These are phyloP conservation scores for Drosophila mimica DNA, from an alignment of 2,888 invertebrate genomes.

Conservation along the genomic window DNA sequence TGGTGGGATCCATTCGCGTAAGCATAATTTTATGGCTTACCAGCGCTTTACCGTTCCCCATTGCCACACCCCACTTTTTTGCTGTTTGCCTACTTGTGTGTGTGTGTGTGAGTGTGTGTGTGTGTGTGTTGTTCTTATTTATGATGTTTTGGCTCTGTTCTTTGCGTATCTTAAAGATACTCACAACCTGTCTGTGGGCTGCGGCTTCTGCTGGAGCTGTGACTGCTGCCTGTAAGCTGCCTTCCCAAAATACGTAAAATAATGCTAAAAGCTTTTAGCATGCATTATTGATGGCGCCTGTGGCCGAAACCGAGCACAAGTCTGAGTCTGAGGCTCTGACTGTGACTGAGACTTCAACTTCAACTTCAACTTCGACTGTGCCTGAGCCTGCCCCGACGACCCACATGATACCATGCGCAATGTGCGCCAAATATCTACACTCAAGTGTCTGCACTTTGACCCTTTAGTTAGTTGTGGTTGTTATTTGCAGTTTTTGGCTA, in stretches of 20 bases:
- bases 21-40: slow-evolving; percentile 80
- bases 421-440: slow-evolving; percentile 25
- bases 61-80: neutral
- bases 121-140: slow-evolving; percentile 48
- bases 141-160: slow-evolving; percentile 63
- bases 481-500: slow-evolving; percentile 37
- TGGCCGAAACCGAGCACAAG: slow-evolving; percentile 25
- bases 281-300: slow-evolving; percentile 81
- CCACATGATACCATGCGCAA: slow-evolving; percentile 57
- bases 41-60: slow-evolving; percentile 17
- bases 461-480: slow-evolving; percentile 29
- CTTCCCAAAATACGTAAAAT: slow-evolving; percentile 75
- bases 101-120: neutral
- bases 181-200: slow-evolving; percentile 49
- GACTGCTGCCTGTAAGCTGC: slow-evolving; percentile 33
- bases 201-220: slow-evolving; percentile 21
- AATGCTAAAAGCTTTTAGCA: slow-evolving; percentile 84
- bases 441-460: slow-evolving; percentile 54
- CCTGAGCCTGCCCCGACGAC: slow-evolving; percentile 12
- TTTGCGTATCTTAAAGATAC: slow-evolving; percentile 70
- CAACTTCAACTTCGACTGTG: neutral
- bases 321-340: slow-evolving; percentile 11
- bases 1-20: slow-evolving; percentile 48
- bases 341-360: neutral
- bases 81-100: neutral